Base-by-base conservation (phyloP, 1,140 invertebrate species). In the Stegodyphus dumicola region DNA sequence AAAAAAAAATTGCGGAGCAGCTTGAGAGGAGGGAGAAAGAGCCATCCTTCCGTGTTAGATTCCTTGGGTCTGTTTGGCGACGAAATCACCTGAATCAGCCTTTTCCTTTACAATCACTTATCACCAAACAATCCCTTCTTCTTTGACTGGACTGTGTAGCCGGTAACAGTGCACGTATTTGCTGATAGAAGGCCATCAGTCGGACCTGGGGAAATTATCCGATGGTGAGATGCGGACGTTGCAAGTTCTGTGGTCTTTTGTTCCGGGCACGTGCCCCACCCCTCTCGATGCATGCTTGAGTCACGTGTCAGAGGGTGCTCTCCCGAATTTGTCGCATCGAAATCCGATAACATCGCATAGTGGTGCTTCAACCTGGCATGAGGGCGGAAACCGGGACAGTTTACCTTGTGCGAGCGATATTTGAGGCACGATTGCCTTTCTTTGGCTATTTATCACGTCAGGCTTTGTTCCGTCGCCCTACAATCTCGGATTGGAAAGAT, bases 91-190 rank as follows among this genome's bases (percentile, higher is more conserved):
- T 67, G 65, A 67, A 17, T 67, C 65, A 67, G 65, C 65, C 65
- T 67, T 67, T 67, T 67, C 17, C 65, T 13, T 13, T 17, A n/a
- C 65, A n/a, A 9, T 7, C 10, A 67, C 77, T 79, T 79, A 79
- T 79, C 77, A 70, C n/a, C 77, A 49, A 79, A 79, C 51, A 79
- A 79, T 79, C 77, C 49, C 33, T 33, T 33, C 33, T 33, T 33
- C 33, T 33, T 33, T 33, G 48, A 5, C 70, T 49, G 70, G 53
- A 18, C 49, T 15, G 66, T 70, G 77, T 79, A n/a, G 33, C 76
- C 77, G 48, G 60, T 79, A 69, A 79, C 65, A 67, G 65, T 18
- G 77, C 49, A 69, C 66, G 76, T 79, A 79, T 79, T 79, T 79
- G 77, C 77, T 79, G 76, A 77, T 77, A 77, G 60, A 77, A 10